Conservation (phyloP, 2,113 vertebrate species). For the Nerophis ophidion region DNA sequence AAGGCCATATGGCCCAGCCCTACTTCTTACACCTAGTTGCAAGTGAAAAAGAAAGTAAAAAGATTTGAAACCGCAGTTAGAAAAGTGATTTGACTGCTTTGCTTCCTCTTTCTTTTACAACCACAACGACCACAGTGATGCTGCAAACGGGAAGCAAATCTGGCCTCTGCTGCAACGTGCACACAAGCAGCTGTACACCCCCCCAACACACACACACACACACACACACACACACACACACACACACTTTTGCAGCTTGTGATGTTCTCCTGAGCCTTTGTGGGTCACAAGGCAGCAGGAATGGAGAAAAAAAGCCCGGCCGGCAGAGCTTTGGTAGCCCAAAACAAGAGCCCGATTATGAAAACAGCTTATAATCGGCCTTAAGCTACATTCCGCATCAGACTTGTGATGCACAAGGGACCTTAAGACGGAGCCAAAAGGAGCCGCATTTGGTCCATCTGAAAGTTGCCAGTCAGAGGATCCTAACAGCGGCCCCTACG, state of each 20-base stretch:
- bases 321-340: constrained; percentile 45
- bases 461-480: neutral
- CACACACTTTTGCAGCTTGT: neutral
- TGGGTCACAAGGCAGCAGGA: constrained; percentile 32
- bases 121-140: neutral
- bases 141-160: neutral
- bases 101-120: constrained; percentile 1
- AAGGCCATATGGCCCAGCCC: too few relatives aligned
- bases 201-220: neutral
- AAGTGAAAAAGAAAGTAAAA: too few relatives aligned
- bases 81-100: neutral
- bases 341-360: constrained; percentile 60
- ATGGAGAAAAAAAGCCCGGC: constrained; percentile 26
- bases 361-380: constrained; percentile 20
- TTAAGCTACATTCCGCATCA: constrained; percentile 52
- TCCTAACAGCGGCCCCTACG: neutral
- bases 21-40: too few relatives aligned
- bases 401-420: constrained; percentile 58
- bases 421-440: constrained; percentile 15
- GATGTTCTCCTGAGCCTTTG: constrained; percentile 11
- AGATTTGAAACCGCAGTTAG: too few relatives aligned
- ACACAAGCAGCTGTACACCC: too few relatives aligned
- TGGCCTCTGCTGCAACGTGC: neutral
- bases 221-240: neutral
- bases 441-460: neutral